Base-by-base conservation (phyloP, 2,888 invertebrate genomes). In the Sarcophaga caerulescens region DNA sequence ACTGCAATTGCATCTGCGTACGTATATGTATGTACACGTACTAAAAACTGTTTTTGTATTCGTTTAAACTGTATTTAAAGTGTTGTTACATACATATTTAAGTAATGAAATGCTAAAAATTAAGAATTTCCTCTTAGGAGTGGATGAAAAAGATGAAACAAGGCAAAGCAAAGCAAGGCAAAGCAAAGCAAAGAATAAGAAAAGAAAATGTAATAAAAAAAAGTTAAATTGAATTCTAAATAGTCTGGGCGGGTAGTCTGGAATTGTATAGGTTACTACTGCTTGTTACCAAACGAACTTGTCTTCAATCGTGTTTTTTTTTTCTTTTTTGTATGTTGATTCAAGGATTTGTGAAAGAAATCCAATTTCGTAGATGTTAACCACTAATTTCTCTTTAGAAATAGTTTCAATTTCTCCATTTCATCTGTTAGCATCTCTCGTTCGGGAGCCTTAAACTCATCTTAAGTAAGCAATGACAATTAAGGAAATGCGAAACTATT, bases 401-500 rank as follows among this genome's bases (percentile, higher is more conserved):
- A 68, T 66, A 79, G 65, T 79, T 78, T 23, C 78, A 74, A 74
- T 75, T 17, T 52, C 10, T 3, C 10, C 45, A 59, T 71, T 45
- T 60, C 52, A 70, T 52, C 70, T 71, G 21, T 45, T 59, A n/a
- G 10, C 47, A 19, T 63, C 21, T 80, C 71, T 65, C 23, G 23
- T 77, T 78, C 25, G 78, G 78, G 68, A 71, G 75, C 75, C 70
- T 78, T 71, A 76, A 76, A 79, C 82, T 82, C 75, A 82, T 85
- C 85, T 82, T 82, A 75, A 85, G 79, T 71, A 68, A 71, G 81
- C 70, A 85, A 79, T 81, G 84, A 86, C 84, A 86, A 86, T 86
- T 84, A 86, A 78, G 86, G 81, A 84, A 84, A 86, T 86, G 86
- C 77, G 82, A 87, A 82, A 87, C 84, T 87, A 87, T 86, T 87